Base-by-base conservation (phyloP, 2,113 vertebrate species). In the Macroglossus sobrinus region DNA sequence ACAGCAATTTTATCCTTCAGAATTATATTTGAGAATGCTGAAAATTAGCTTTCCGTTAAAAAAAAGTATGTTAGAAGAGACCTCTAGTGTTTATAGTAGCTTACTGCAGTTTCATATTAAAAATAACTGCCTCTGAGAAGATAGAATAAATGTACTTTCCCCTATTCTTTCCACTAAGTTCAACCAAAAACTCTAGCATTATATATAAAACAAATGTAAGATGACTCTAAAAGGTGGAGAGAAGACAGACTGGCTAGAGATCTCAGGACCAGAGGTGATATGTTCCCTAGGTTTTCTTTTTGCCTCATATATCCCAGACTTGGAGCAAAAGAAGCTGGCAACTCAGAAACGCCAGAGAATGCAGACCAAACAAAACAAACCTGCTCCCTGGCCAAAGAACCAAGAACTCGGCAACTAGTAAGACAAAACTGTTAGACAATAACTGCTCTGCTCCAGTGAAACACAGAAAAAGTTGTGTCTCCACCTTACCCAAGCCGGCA, bases 1-100 rank as follows among this genome's bases (percentile, higher is more conserved):
- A 92, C 7, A 50, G 12, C 19, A 38, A 82, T 38, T 68, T 66
- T 76, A 74, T 64, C 15, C 4, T 21, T 95, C n/a, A 75, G 63
- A 82, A 21, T 38, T 68, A 50, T 53, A 50, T 75, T 79, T 92
- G 71, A 81, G 21, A 80, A 97, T 57, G n/a, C 2, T 81, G 38
- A 93, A 95, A 97, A 64, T 59, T n/a, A 89, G 66, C 5, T 50
- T 88, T 38, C 43, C 26, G 26, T 69, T 10, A 7, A 87, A 71
- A 66, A 43, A 43, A 9, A 43, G 0, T 53, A 26, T 90, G 84
- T 53, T 40, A 94, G 63, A 50, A 95, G 95, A 95, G 98, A 95
- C 97, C 91, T 95, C 96, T 35, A 92, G 97, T 97, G 98, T 92
- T 90, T 40, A 9, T 40, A 69, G 3, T 3, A 40, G 5, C 5